These are phyloP conservation scores for Pseudochirops corinnae DNA, from an alignment of 2,797 vertebrate species.

Conservation along the genomic window DNA sequence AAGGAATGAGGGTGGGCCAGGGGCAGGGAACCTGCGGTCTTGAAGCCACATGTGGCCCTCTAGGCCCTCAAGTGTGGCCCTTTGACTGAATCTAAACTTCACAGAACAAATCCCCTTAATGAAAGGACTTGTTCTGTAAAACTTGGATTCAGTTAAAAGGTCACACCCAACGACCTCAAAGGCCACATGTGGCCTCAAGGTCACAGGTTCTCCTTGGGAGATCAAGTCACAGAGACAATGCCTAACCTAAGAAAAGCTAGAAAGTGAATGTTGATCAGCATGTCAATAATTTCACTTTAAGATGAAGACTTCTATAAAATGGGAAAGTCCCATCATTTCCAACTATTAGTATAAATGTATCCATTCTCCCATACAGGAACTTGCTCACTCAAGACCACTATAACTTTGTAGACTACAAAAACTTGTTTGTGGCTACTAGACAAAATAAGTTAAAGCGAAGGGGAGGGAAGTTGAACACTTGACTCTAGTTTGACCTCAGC, in stretches of 20 bases:
- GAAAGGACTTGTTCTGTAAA: no score
- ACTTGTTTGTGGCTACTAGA: not conserved
- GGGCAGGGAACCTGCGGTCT: no score
- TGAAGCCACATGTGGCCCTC: no score
- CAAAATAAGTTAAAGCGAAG: slow-evolving; percentile 32
- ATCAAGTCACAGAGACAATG: slow-evolving; percentile 62
- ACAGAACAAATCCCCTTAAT: no score
- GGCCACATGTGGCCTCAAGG: no score
- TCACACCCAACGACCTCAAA: no score
- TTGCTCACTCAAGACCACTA: not conserved
- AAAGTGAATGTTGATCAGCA: slow-evolving; percentile 70
- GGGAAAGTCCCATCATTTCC: slow-evolving; percentile 51
- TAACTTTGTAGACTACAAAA: not conserved
- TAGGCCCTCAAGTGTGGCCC: no score
- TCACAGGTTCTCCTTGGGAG: not conserved
- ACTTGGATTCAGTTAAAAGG: no score
- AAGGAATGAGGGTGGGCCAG: slow-evolving; percentile 25
- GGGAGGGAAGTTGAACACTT: slow-evolving; percentile 43
- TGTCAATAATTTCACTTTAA: slow-evolving; percentile 66
- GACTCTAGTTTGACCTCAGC: slow-evolving; percentile 64
- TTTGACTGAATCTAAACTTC: no score
- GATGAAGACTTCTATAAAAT: slow-evolving; percentile 30
- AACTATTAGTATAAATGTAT: slow-evolving; percentile 63
- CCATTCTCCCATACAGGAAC: slow-evolving; percentile 38
- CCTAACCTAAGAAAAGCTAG: slow-evolving; percentile 49